Conservation (phyloP, 2,797 vertebrate genomes). For the Eulemur rubriventer region DNA sequence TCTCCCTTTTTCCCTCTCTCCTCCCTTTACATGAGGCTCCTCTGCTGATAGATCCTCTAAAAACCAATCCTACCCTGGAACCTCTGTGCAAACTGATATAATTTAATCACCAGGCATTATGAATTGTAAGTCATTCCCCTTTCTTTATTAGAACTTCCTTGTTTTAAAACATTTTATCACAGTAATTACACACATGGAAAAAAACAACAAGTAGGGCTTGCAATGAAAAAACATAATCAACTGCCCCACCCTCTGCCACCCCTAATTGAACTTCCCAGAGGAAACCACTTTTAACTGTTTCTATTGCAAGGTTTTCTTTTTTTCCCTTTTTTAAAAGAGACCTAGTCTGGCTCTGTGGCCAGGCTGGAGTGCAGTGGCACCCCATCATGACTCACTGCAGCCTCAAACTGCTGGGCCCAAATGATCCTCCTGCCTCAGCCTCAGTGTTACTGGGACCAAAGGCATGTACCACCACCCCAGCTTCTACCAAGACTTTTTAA, state of each 20-base stretch:
- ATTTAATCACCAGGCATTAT: slow-evolving; percentile 15
- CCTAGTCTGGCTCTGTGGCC: background rate
- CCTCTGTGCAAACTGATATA: background rate
- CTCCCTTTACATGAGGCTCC: background rate
- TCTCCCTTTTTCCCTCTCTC: too few species aligned
- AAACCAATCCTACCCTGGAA: background rate
- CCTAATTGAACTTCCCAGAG: background rate
- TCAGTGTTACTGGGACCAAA: background rate
- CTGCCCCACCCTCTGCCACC: background rate
- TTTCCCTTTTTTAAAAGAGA: background rate
- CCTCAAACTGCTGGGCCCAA: background rate
- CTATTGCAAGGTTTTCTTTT: background rate
- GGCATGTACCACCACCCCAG: too few species aligned
- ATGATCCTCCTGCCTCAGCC: background rate
- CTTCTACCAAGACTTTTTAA: background rate
- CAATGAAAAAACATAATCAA: background rate
- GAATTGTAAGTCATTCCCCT: background rate
- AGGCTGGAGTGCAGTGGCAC: background rate
- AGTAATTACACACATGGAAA: slow-evolving; percentile 8
- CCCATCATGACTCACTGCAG: background rate
- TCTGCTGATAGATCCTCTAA: background rate
- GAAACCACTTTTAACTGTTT: background rate
- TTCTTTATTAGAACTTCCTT: background rate
- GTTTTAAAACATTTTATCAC: slow-evolving; percentile 16
- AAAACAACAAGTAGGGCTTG: background rate